These are phyloP conservation scores for Leptogaster cylindrica DNA, from an alignment of 2,888 invertebrate species.

Conservation along the genomic window DNA sequence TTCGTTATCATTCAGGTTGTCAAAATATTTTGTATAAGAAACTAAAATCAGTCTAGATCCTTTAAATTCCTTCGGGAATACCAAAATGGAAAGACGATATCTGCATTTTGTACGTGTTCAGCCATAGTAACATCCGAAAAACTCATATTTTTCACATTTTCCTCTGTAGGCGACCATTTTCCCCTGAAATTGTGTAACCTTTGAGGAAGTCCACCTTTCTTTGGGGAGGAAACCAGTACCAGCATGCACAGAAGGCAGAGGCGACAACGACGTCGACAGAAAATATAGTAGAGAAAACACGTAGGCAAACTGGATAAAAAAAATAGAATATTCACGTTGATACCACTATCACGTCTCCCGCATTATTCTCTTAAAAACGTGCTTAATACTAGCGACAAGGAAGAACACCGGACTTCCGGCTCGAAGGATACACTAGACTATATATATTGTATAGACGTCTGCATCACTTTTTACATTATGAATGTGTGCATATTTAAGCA, in stretches of 20 bases:
- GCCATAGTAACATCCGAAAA: constrained; percentile 15
- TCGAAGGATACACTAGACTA: constrained; percentile 1
- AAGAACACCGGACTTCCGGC: constrained; percentile 26
- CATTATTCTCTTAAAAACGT: constrained; percentile 38
- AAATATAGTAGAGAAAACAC: background rate
- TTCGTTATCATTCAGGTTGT: too few species aligned
- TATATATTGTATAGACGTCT: constrained; percentile 1
- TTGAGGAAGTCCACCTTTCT: constrained; percentile 33
- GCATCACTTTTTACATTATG: background rate
- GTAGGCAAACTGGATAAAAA: background rate
- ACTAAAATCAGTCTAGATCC: background rate
- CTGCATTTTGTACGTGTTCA: constrained; percentile 27
- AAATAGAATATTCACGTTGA: constrained; percentile 4
- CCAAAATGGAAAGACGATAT: constrained; percentile 30
- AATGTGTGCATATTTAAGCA: background rate
- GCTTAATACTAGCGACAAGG: constrained; percentile 34
- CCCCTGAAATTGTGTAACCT: constrained; percentile 15
- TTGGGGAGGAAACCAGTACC: background rate
- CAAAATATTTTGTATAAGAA: too few species aligned
- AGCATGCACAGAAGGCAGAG: background rate
- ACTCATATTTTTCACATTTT: constrained; percentile 10
- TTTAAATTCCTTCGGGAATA: constrained; percentile 26
- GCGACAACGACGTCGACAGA: background rate
- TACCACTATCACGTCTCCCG: constrained; percentile 36
- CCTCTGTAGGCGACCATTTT: constrained; percentile 11